Conservation (phyloP, 1,140 invertebrate species). For the Antheraea mylitta region DNA sequence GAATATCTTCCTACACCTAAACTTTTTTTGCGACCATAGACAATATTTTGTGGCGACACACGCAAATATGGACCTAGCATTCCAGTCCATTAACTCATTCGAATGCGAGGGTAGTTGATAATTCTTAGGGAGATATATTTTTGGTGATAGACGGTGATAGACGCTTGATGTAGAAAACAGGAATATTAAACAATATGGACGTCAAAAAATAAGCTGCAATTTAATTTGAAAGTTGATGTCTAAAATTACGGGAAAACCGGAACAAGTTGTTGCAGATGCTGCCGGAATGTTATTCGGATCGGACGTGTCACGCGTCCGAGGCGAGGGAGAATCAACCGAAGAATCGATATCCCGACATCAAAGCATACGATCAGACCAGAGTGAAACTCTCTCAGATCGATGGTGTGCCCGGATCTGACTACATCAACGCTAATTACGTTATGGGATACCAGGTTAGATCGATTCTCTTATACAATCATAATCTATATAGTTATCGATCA, state of each 20-base stretch:
- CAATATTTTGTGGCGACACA: too few relatives aligned
- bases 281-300: slow-evolving; percentile 91
- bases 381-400: slow-evolving; percentile 89
- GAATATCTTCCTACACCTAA: too few relatives aligned
- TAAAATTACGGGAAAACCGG: slow-evolving; percentile 19
- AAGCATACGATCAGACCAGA: slow-evolving; percentile 95
- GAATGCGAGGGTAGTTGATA: too few relatives aligned
- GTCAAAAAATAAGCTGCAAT: too few relatives aligned
- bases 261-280: slow-evolving; percentile 80
- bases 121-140: too few relatives aligned
- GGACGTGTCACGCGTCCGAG: slow-evolving; percentile 92
- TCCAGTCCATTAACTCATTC: too few relatives aligned
- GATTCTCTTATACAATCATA: not conserved
- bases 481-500: not conserved
- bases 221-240: not conserved
- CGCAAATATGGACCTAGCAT: too few relatives aligned
- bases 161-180: too few relatives aligned
- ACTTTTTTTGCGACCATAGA: too few relatives aligned
- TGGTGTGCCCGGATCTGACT: slow-evolving; percentile 89
- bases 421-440: slow-evolving; percentile 96
- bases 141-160: too few relatives aligned
- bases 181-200: too few relatives aligned
- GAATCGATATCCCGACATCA: slow-evolving; percentile 94
- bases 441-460: slow-evolving; percentile 87
- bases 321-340: slow-evolving; percentile 92